These are phyloP conservation scores for Pseudococcus longispinus DNA, from an alignment of 2,888 invertebrate species.

Conservation along the genomic window DNA sequence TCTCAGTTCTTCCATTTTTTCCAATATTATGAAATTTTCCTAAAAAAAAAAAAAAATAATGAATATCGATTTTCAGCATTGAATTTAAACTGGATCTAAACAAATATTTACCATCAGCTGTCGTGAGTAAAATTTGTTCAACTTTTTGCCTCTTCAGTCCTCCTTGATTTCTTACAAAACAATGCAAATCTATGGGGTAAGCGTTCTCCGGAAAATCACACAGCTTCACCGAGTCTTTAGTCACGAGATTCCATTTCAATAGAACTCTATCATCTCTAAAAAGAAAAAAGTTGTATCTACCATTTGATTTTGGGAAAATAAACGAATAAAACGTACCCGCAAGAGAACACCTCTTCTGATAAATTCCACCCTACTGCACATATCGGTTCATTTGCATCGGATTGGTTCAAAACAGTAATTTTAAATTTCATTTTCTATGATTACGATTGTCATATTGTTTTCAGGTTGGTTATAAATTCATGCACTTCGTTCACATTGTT, in stretches of 20 bases:
- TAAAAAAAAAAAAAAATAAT: constrained; percentile 60
- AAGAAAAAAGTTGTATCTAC: constrained; percentile 60
- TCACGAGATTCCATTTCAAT: constrained; percentile 85
- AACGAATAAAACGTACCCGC: constrained; percentile 69
- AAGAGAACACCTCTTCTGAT: constrained; percentile 91
- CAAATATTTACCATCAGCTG: constrained; percentile 92
- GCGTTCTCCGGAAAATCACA: constrained; percentile 83
- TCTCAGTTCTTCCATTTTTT: constrained; percentile 89
- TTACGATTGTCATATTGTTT: neutral
- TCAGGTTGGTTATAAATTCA: neutral
- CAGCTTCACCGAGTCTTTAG: constrained; percentile 77
- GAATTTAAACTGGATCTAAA: too few species aligned
- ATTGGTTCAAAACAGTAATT: constrained; percentile 48
- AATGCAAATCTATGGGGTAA: constrained; percentile 89
- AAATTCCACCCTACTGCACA: constrained; percentile 83
- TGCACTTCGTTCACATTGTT: neutral
- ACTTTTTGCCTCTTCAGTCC: constrained; percentile 65
- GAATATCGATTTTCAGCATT: too few species aligned
- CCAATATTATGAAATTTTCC: constrained; percentile 86
- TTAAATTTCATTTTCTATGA: constrained; percentile 55
- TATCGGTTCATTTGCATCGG: constrained; percentile 30
- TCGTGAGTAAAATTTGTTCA: constrained; percentile 84
- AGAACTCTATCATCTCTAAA: constrained; percentile 90
- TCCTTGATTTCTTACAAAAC: constrained; percentile 71
- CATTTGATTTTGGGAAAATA: neutral